A percentile compares a stretch with the other conserved stretches of the same genome.
These are phyloP conservation scores for Tinea trinotella DNA, from an alignment of 2,888 invertebrate genomes.

Conservation along the genomic window DNA sequence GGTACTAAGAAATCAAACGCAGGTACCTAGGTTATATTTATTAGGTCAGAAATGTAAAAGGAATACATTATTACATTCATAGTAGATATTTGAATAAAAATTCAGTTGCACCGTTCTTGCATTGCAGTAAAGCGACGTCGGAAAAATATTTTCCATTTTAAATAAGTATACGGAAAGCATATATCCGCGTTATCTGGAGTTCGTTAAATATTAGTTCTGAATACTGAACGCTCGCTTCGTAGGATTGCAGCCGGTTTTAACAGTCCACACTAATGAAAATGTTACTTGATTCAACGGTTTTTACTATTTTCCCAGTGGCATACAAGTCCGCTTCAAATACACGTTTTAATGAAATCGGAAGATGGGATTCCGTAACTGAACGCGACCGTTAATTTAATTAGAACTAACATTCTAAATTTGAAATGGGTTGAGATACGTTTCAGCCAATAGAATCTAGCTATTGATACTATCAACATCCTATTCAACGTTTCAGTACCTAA, in stretches of 20 bases:
- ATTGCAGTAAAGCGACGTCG: slow-evolving; percentile 36
- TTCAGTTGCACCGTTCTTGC: slow-evolving; percentile 19
- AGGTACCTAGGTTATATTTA: too few relatives aligned
- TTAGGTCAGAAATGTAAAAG: not conserved
- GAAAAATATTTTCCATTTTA: slow-evolving; percentile 69
- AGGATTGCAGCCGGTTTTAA: slow-evolving; percentile 49
- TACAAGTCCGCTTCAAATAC: slow-evolving; percentile 15
- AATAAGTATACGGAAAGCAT: slow-evolving; percentile 60
- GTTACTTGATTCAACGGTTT: slow-evolving; percentile 31
- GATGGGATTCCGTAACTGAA: slow-evolving; percentile 8
- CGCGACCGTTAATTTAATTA: slow-evolving; percentile 7
- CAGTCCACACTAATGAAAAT: slow-evolving; percentile 44
- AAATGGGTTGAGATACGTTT: not conserved
- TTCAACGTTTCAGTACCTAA: slow-evolving; percentile 38
- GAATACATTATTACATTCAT: not conserved
- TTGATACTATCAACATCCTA: slow-evolving; percentile 23
- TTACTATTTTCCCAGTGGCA: slow-evolving; percentile 14
- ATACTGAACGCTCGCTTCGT: slow-evolving; percentile 31
- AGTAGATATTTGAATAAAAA: slow-evolving; percentile 7
- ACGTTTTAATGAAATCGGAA: slow-evolving; percentile 12
- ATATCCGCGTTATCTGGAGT: slow-evolving; percentile 64
- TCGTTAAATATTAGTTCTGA: slow-evolving; percentile 64
- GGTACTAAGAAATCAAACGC: too few relatives aligned
- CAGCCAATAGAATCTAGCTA: slow-evolving; percentile 47
- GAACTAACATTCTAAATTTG: slow-evolving; percentile 3